Percentiles rank a stretch among this genome's conserved stretches.
phyloP scores from a whole-genome alignment of 2,888 invertebrate species.

The Conchocele bisecta region DNA sequence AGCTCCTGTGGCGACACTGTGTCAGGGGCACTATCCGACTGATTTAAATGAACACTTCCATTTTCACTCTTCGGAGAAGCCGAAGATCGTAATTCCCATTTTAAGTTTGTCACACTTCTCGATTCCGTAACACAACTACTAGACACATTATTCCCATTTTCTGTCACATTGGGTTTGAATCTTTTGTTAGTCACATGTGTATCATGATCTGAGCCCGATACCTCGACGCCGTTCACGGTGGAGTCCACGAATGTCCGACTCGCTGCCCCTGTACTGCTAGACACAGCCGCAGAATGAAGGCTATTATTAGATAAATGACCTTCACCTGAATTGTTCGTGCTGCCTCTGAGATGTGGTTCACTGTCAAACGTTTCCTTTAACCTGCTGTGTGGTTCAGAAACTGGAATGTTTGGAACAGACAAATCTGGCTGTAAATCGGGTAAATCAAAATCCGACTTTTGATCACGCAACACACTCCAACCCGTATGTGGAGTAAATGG shows the following conservation, averaged over 20 bases:
- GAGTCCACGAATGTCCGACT: slow-evolving; percentile 9
- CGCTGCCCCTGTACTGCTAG: slow-evolving; percentile 35
- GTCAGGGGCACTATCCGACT: slow-evolving; percentile 33
- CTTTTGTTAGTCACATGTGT: neutral
- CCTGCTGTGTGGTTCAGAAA: neutral
- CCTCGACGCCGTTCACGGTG: neutral
- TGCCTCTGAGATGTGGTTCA: neutral
- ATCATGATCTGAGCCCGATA: neutral
- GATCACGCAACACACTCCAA: slow-evolving; percentile 40
- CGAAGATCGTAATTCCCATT: slow-evolving; percentile 44
- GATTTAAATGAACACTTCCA: slow-evolving; percentile 41
- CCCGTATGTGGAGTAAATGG: slow-evolving; percentile 48
- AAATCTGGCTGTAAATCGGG: slow-evolving; percentile 39
- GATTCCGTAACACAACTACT: slow-evolving; percentile 6
- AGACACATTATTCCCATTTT: slow-evolving; percentile 8
- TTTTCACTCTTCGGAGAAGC: slow-evolving; percentile 52
- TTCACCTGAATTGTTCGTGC: neutral
- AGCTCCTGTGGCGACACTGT: slow-evolving; percentile 22
- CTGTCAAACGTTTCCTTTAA: neutral
- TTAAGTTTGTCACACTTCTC: slow-evolving; percentile 24
- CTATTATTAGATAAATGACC: too few relatives aligned
- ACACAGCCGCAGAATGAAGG: slow-evolving; percentile 11
- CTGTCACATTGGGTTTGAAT: neutral
- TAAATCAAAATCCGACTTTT: slow-evolving; percentile 35
- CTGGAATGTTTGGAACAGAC: slow-evolving; percentile 8